These are phyloP conservation scores for Synodontis membranacea DNA, from an alignment of 2,113 vertebrate species.

Conservation along the genomic window DNA sequence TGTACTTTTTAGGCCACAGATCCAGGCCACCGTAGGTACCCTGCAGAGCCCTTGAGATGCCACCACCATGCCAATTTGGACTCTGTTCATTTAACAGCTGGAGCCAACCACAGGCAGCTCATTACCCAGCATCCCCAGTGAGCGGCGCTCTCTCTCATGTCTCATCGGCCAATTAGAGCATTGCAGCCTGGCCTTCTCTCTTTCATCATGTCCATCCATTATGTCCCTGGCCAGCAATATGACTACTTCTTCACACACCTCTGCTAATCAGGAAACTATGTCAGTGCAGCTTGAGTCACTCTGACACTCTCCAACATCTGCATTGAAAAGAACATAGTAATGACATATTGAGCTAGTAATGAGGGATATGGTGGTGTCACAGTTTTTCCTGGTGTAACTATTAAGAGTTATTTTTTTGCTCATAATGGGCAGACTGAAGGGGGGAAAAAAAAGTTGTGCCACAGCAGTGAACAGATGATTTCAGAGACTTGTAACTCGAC, in stretches of 20 bases:
- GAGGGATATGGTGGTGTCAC: background rate
- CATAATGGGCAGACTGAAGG: background rate
- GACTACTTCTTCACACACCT: slow-evolving; percentile 24
- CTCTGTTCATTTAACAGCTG: slow-evolving; percentile 32
- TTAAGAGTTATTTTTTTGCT: background rate
- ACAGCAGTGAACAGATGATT: background rate
- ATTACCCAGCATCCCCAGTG: slow-evolving; percentile 46
- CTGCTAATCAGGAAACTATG: slow-evolving; percentile 38
- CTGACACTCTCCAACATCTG: slow-evolving; percentile 36
- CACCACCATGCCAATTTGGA: slow-evolving; percentile 39
- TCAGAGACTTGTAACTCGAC: slow-evolving; percentile 21
- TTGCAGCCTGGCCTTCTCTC: background rate
- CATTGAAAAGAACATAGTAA: slow-evolving; percentile 17
- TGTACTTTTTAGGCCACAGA: slow-evolving; percentile 36
- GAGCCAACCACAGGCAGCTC: slow-evolving; percentile 22
- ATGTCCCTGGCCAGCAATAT: slow-evolving; percentile 25
- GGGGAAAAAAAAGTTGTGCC: background rate
- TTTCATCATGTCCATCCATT: slow-evolving; percentile 33
- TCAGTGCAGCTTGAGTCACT: slow-evolving; percentile 28
- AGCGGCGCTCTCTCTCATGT: slow-evolving; percentile 24
- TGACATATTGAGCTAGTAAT: slow-evolving; percentile 42
- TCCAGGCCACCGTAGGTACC: background rate
- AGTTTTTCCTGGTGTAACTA: background rate
- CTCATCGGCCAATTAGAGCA: slow-evolving; percentile 51
- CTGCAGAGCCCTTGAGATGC: slow-evolving; percentile 31